These are phyloP conservation scores for Odontophorus gujanensis DNA, from an alignment of 2,113 vertebrate species.

Conservation along the genomic window DNA sequence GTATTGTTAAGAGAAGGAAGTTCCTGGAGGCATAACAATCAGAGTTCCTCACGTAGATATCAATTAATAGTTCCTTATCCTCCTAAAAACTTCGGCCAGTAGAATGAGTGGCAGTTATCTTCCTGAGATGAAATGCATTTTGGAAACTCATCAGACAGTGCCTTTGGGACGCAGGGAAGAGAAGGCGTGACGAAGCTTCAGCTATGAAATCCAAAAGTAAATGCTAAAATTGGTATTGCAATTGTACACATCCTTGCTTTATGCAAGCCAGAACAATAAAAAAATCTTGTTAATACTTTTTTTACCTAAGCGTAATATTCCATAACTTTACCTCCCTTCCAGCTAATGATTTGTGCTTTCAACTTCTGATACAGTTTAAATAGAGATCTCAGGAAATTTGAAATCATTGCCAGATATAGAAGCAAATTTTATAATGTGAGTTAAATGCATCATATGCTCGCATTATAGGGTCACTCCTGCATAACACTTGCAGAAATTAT, in stretches of 20 bases:
- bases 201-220: not conserved
- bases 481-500: constrained; percentile 57
- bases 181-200: not conserved
- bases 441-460: constrained; percentile 51
- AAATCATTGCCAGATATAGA: constrained; percentile 54
- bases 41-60: not conserved
- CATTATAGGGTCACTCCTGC: constrained; percentile 48
- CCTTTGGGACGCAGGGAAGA: not conserved
- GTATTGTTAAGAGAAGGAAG: not conserved
- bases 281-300: constrained; percentile 26
- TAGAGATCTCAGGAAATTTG: constrained; percentile 39
- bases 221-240: not conserved
- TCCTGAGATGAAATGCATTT: not conserved
- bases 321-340: not conserved
- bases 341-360: not conserved
- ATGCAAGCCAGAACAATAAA: constrained; percentile 30
- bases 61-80: not conserved
- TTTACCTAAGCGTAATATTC: constrained; percentile 27
- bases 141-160: not conserved
- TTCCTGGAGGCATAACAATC: not conserved
- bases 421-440: constrained; percentile 42
- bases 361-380: constrained; percentile 43
- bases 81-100: not conserved
- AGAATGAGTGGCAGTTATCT: not conserved
- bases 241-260: not conserved